phyloP scores from a whole-genome alignment of 2,797 vertebrate genomes.

The Microchirus variegatus region DNA sequence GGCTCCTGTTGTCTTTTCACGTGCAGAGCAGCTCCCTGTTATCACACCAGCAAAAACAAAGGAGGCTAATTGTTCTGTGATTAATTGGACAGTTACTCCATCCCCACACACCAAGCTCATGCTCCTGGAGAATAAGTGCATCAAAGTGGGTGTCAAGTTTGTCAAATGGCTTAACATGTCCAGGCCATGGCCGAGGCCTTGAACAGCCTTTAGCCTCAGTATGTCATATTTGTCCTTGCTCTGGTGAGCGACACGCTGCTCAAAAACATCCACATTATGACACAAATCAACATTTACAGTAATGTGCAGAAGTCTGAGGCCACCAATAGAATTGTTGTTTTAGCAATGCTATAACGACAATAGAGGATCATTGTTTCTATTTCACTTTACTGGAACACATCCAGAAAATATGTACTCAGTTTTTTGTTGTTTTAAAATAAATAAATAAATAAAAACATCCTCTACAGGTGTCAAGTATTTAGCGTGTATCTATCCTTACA shows the following conservation, averaged over 20 bases:
- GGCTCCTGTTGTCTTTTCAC: constrained; percentile 50
- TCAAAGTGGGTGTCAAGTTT: constrained; percentile 25
- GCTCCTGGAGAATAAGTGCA: constrained; percentile 18
- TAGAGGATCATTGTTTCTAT: too few species aligned
- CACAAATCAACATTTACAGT: background rate
- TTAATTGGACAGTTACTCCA: constrained; percentile 50
- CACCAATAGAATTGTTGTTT: too few species aligned
- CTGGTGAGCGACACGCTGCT: background rate
- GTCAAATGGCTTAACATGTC: constrained; percentile 53
- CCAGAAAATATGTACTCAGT: too few species aligned
- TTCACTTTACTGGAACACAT: too few species aligned
- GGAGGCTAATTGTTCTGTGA: constrained; percentile 47
- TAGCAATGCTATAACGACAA: too few species aligned
- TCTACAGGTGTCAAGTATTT: too few species aligned
- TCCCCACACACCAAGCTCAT: constrained; percentile 13
- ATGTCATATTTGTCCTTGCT: background rate
- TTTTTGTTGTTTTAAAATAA: too few species aligned
- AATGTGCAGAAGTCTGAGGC: too few species aligned
- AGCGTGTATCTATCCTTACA: too few species aligned
- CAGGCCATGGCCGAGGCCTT: constrained; percentile 25
- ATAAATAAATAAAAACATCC: too few species aligned
- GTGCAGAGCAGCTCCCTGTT: constrained; percentile 47
- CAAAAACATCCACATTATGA: background rate
- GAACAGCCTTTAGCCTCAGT: constrained; percentile 28
- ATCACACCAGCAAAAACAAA: constrained; percentile 42